Conservation (phyloP, 1,140 invertebrate genomes). For the Camponotus pennsylvanicus region DNA sequence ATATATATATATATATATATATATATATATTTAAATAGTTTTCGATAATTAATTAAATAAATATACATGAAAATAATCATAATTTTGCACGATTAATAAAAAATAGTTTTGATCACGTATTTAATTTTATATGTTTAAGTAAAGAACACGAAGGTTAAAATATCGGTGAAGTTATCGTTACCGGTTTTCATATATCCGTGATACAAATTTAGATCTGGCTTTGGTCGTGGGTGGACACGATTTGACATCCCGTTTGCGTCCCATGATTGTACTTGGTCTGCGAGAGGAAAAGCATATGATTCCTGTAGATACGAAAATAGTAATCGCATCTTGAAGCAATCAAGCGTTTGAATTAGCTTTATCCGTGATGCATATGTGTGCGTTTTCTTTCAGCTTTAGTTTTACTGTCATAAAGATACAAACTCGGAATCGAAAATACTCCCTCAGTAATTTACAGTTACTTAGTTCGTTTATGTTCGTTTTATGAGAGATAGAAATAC, state of each 20-base stretch:
- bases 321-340: not conserved
- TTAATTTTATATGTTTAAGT: not conserved
- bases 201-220: conserved; percentile 19
- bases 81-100: no score
- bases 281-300: conserved; percentile 5
- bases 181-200: not conserved
- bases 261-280: conserved; percentile 21
- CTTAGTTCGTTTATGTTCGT: not conserved
- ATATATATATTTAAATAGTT: no score
- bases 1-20: no score
- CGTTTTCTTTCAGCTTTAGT: not conserved
- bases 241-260: conserved; percentile 34
- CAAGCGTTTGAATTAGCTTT: not conserved
- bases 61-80: no score
- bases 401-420: not conserved
- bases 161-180: conserved; percentile 1
- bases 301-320: not conserved
- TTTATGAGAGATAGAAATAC: not conserved
- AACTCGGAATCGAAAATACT: not conserved
- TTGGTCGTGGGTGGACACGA: conserved; percentile 33
- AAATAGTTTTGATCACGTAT: not conserved
- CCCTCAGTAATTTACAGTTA: not conserved
- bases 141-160: not conserved
- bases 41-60: no score
- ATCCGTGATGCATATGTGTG: not conserved